Evolutionary conservation across 53 echinoderm and acorn worm species (phyloP).

Genomic region (Holothuria scabra): DNA sequence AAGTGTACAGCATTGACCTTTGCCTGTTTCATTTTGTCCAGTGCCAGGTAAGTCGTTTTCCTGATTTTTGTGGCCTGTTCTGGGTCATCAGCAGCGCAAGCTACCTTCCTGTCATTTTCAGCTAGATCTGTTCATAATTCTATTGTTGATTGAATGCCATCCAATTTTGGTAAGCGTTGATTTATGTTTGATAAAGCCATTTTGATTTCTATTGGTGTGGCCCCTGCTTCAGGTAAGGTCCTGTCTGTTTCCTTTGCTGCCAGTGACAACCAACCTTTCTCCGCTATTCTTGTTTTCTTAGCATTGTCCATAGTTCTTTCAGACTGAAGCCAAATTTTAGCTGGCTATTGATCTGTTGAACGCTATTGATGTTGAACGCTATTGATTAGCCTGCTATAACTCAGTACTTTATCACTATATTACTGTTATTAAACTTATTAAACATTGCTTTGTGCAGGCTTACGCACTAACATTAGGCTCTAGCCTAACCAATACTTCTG

Average conservation of each 20-base stretch:
- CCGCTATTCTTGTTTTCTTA: background rate
- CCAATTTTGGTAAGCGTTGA: background rate
- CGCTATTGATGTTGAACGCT: too few species aligned
- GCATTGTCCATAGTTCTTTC: background rate
- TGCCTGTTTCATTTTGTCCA: background rate
- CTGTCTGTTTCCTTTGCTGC: conserved; percentile 14
- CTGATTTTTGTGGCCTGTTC: background rate
- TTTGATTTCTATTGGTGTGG: background rate
- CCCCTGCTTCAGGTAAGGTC: background rate
- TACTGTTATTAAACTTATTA: too few species aligned
- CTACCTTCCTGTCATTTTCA: background rate
- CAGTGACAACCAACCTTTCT: conserved; percentile 21
- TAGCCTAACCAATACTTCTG: too few species aligned
- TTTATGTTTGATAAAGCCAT: background rate
- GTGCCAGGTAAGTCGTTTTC: background rate
- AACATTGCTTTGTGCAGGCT: too few species aligned
- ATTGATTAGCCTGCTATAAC: too few species aligned
- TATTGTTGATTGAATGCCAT: background rate
- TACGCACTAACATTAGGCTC: too few species aligned
- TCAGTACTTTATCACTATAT: too few species aligned
- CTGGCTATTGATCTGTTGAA: too few species aligned
- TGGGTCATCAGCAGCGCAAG: background rate
- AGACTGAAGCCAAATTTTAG: background rate
- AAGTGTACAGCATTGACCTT: too few species aligned
- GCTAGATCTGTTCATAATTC: background rate